Percentiles rank a stretch among this genome's conserved stretches.
Conservation (phyloP, 2,113 vertebrate genomes). For the Sinocyclocheilus rhinocerous region DNA sequence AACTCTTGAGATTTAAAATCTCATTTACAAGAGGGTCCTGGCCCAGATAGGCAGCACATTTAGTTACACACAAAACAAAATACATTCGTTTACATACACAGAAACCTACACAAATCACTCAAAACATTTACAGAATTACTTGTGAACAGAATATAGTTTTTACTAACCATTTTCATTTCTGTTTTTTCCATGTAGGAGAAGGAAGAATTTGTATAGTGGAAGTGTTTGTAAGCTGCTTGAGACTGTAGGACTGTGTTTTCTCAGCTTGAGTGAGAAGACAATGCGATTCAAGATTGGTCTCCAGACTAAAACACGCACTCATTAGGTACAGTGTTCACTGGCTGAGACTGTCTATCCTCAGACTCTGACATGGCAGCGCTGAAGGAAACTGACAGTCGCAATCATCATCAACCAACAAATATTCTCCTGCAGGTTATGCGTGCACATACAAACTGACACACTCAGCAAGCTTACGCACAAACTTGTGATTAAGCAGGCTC, state of each 20-base stretch:
- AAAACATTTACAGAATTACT: no score
- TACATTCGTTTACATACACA: no score
- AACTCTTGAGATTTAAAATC: no score
- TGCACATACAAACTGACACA: conserved; percentile 35
- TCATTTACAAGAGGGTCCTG: no score
- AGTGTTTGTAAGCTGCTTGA: conserved; percentile 8
- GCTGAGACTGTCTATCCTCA: conserved; percentile 52
- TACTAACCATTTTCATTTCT: background rate
- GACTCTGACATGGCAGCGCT: conserved; percentile 19
- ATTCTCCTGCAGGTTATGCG: conserved; percentile 25
- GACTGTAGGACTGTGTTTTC: background rate
- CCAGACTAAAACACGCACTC: conserved; percentile 6
- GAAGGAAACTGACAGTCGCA: conserved; percentile 52
- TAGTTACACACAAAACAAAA: no score
- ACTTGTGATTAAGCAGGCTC: conserved; percentile 21
- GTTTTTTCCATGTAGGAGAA: background rate
- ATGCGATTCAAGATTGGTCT: conserved; percentile 36
- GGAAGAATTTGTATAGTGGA: conserved; percentile 21
- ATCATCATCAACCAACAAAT: conserved; percentile 29
- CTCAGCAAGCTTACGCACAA: conserved; percentile 5
- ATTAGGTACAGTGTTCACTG: conserved; percentile 42
- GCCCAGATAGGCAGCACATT: no score
- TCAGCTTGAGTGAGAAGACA: conserved; percentile 7
- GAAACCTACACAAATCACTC: no score
- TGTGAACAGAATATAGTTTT: background rate